A percentile compares a stretch with the other conserved stretches of the same genome.
Conservation (phyloP, 2,797 vertebrate species). For the Pogonophryne albipinna region DNA sequence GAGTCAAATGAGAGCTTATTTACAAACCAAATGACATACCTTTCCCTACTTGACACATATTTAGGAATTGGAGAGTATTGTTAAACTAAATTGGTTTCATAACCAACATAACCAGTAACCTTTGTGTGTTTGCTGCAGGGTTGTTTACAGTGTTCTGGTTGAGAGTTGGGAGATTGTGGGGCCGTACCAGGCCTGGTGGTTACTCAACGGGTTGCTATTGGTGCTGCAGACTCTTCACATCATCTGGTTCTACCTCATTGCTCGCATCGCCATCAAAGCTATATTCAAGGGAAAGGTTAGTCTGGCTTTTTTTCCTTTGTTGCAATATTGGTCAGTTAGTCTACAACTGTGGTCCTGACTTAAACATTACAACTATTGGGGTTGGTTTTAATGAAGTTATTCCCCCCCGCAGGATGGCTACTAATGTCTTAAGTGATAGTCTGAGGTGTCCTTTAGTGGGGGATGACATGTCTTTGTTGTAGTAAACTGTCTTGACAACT, state of each 20-base stretch:
- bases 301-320: neutral
- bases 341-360: neutral
- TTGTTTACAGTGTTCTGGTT: slow-evolving; percentile 92
- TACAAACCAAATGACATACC: slow-evolving; percentile 29
- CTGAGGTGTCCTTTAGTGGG: too few species aligned
- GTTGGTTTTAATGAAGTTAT: neutral
- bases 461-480: neutral
- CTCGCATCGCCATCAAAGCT: slow-evolving; percentile 93
- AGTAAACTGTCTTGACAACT: neutral
- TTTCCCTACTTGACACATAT: neutral
- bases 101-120: neutral
- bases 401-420: neutral
- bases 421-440: neutral
- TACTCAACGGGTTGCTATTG: slow-evolving; percentile 92
- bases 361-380: neutral
- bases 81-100: neutral
- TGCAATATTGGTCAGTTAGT: neutral
- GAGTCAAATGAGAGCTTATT: slow-evolving; percentile 68
- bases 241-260: slow-evolving; percentile 97
- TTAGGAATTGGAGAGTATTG: neutral
- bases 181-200: slow-evolving; percentile 96
- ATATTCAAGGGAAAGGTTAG: slow-evolving; percentile 95
- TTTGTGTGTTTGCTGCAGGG: slow-evolving; percentile 81
- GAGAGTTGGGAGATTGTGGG: slow-evolving; percentile 97
- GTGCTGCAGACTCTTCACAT: slow-evolving; percentile 91